Base-by-base conservation (phyloP, 2,113 vertebrate genomes). In the Pedionomus torquatus region DNA sequence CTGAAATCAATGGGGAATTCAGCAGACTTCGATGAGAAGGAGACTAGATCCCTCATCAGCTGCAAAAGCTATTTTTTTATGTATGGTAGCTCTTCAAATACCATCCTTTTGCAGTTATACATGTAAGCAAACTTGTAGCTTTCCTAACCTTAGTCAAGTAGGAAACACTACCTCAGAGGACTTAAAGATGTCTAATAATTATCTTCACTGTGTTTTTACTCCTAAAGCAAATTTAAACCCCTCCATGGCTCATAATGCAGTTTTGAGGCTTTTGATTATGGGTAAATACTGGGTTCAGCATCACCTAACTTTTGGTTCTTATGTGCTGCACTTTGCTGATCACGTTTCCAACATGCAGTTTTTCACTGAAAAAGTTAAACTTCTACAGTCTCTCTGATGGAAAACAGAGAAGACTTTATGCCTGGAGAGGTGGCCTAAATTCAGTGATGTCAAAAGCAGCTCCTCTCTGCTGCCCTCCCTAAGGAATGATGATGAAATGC, bases 1-100 rank as follows among this genome's bases (percentile, higher is more conserved):
- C 63, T 78, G 58, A 86, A 54, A 87, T 81, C 83, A 61, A 12
- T 63, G 48, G 94, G 92, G 89, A 91, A 90, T 95, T 96, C 87
- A 85, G 33, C 25, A 64, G 48, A 90, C n/a, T 88, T 93, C 48
- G 48, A 5, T n/a, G 69, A 54, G 55, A 83, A 83, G 85, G 35
- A 65, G 31, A 12, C 44, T 35, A 78, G 43, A 60, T 81, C 51
- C 33, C 77, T 63, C 43, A 76, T 39, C 48, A 79, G 11, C 51
- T 87, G 44, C 54, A 72, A 66, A 69, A 66, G 20, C 24, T 82
- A 24, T 60, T 79, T 84, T 51, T 86, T 78, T 77, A 24, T 49
- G 10, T 37, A 23, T 60, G 41, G 35, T 61, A 84, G 54, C 37
- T 66, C 61, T 92, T 65, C 43, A 55, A 52, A 33, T 52, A 2